These are phyloP conservation scores for Tauraco hartlaubi DNA, from an alignment of 2,797 vertebrate species.

Conservation along the genomic window DNA sequence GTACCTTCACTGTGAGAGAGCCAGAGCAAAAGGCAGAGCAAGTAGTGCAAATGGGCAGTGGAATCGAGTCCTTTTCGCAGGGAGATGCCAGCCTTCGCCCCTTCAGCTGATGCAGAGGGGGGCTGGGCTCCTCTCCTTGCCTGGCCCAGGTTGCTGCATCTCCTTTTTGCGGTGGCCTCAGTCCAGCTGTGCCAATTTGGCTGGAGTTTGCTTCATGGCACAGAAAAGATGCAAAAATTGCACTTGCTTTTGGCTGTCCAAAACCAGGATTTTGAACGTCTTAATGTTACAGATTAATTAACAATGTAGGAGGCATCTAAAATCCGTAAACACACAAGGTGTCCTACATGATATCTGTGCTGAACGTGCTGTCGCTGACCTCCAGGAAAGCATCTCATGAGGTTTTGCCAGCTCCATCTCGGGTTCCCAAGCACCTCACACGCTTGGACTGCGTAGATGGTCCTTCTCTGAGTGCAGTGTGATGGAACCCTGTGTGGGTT, in stretches of 20 bases:
- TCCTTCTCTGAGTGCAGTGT: neutral
- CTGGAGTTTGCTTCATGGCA: neutral
- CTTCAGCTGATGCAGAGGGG: neutral
- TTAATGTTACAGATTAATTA: neutral
- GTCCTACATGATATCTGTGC: neutral
- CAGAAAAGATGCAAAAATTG: neutral
- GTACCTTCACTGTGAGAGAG: neutral
- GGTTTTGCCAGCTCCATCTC: neutral
- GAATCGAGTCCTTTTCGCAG: neutral
- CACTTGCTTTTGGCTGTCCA: neutral
- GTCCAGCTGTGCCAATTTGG: neutral
- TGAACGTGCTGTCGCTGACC: neutral
- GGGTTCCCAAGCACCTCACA: neutral
- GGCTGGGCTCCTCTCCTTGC: neutral
- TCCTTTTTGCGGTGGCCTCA: neutral
- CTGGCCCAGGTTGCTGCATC: neutral
- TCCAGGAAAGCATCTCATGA: neutral
- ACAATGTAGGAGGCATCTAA: neutral
- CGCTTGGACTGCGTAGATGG: neutral
- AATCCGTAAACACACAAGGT: fast-evolving
- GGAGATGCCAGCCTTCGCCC: neutral
- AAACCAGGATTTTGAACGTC: neutral
- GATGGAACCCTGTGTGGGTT: neutral
- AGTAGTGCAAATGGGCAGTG: neutral
- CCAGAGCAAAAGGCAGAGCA: neutral